These are phyloP conservation scores for Agonum fuliginosum DNA, from an alignment of 2,888 invertebrate species.

Conservation along the genomic window DNA sequence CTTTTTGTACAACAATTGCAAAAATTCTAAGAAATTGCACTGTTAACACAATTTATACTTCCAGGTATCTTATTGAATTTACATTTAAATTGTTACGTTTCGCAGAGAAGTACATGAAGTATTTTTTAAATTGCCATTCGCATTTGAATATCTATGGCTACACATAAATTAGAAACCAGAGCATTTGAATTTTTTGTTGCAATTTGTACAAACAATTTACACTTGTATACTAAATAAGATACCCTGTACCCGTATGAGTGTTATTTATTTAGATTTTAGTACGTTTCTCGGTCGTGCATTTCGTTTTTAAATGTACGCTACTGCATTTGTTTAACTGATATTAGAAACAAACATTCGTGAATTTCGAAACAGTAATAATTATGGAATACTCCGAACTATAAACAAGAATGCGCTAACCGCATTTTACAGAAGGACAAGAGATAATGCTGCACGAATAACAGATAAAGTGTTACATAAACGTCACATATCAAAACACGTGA, in stretches of 20 bases:
- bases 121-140: too few species aligned
- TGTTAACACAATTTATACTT: too few species aligned
- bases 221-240: background rate
- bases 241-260: background rate
- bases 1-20: too few species aligned
- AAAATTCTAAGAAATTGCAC: too few species aligned
- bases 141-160: too few species aligned
- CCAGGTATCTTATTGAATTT: too few species aligned
- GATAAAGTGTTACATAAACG: slow-evolving; percentile 42
- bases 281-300: background rate
- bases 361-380: slow-evolving; percentile 29
- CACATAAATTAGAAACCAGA: too few species aligned
- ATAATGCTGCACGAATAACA: slow-evolving; percentile 10
- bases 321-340: background rate
- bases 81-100: too few species aligned
- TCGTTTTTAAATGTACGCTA: background rate
- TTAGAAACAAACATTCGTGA: background rate
- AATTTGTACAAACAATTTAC: slow-evolving; percentile 23
- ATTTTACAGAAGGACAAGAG: slow-evolving; percentile 45
- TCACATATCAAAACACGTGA: slow-evolving; percentile 48
- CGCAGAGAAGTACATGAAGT: too few species aligned
- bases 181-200: too few species aligned
- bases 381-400: slow-evolving; percentile 22
- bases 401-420: slow-evolving; percentile 36
- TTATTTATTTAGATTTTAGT: slow-evolving; percentile 6